phyloP scores from a whole-genome alignment of 1,140 invertebrate species.

The Episyrphus balteatus region DNA sequence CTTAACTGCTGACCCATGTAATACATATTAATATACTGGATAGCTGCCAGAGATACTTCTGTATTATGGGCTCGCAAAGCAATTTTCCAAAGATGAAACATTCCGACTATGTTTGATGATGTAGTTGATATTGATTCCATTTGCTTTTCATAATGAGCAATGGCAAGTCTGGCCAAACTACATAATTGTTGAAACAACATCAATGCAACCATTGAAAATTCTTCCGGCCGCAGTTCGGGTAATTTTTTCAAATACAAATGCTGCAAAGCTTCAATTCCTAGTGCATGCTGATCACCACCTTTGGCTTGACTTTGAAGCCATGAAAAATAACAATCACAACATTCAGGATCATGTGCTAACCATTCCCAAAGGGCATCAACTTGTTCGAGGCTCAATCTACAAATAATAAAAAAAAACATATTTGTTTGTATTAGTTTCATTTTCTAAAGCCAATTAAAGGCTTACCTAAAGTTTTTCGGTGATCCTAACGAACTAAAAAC shows the following conservation, averaged over 20 bases:
- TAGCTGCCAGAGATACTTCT: conserved; percentile 88
- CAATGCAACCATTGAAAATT: conserved; percentile 82
- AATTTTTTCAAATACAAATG: conserved; percentile 83
- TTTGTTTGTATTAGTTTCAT: conserved; percentile 7
- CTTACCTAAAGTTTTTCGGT: conserved; percentile 69
- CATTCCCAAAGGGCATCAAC: conserved; percentile 85
- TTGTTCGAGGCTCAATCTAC: conserved; percentile 75
- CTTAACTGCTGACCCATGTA: conserved; percentile 85
- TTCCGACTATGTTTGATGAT: conserved; percentile 59
- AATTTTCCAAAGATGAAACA: conserved; percentile 90
- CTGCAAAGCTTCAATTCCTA: conserved; percentile 73
- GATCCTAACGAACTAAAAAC: conserved; percentile 85
- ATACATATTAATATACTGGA: conserved; percentile 84
- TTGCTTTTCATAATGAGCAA: conserved; percentile 40
- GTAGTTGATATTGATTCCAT: conserved; percentile 36
- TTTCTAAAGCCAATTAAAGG: conserved; percentile 5
- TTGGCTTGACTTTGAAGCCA: conserved; percentile 86
- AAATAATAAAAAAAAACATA: conserved; percentile 11
- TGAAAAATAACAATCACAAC: conserved; percentile 81
- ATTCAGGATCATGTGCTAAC: conserved; percentile 68
- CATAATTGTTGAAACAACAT: conserved; percentile 85
- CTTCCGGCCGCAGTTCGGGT: conserved; percentile 73
- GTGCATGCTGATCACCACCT: conserved; percentile 79
- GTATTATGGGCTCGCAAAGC: conserved; percentile 78
- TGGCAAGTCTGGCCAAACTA: conserved; percentile 65